These are phyloP conservation scores for Sitophilus oryzae DNA, from an alignment of 1,140 invertebrate species.

Conservation along the genomic window DNA sequence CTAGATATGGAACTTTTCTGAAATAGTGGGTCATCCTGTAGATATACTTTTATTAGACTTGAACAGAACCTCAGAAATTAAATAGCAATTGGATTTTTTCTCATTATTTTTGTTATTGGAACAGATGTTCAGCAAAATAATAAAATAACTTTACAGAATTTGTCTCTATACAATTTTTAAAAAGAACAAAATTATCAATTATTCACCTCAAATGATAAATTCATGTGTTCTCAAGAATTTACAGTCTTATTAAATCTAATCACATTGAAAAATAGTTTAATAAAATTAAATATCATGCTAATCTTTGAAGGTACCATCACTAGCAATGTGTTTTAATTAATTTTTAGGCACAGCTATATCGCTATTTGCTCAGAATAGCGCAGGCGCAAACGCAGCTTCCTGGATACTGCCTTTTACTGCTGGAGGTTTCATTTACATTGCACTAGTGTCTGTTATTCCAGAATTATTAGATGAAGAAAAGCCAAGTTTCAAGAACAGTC, in stretches of 20 bases:
- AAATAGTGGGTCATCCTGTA: too few species aligned
- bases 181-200: too few species aligned
- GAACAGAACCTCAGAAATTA: too few species aligned
- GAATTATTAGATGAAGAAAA: conserved; percentile 78
- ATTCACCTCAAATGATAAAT: too few species aligned
- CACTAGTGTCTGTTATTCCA: conserved; percentile 93
- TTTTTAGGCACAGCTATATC: conserved; percentile 70
- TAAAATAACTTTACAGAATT: too few species aligned
- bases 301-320: not conserved
- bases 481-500: conserved; percentile 71
- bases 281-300: not conserved
- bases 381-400: conserved; percentile 67
- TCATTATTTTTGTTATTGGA: too few species aligned
- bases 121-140: too few species aligned
- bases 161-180: too few species aligned
- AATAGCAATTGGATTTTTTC: too few species aligned
- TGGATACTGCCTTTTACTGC: conserved; percentile 95
- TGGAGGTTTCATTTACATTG: conserved; percentile 97
- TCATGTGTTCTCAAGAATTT: too few species aligned
- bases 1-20: too few species aligned
- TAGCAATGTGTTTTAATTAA: not conserved
- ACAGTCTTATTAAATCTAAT: not conserved
- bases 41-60: too few species aligned
- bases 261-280: not conserved
- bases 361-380: conserved; percentile 67